A percentile compares a stretch with the other conserved stretches of the same genome.
Evolutionary conservation across 2,888 invertebrate genomes (phyloP).

Genomic region (Diaphora mendica): DNA sequence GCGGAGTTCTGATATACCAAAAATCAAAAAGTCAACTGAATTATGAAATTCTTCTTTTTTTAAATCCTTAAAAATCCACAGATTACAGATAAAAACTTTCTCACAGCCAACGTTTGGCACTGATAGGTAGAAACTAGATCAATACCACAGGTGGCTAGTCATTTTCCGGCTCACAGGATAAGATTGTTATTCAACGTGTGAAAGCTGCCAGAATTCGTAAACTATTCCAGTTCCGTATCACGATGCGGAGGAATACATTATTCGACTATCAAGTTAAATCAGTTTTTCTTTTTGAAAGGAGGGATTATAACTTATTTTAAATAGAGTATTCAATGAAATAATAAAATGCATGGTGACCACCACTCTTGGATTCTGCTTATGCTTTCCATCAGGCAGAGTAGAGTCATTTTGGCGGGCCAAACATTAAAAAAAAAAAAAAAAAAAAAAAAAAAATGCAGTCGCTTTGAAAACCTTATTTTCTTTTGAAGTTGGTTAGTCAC

Average conservation of each 20-base stretch:
- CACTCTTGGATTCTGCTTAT: too few relatives aligned
- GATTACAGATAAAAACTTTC: not conserved
- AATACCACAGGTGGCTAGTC: constrained; percentile 1
- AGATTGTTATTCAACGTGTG: not conserved
- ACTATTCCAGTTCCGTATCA: not conserved
- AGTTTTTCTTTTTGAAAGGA: not conserved
- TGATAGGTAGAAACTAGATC: not conserved
- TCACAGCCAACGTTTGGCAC: not conserved
- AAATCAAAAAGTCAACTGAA: too few relatives aligned
- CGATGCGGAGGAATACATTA: not conserved
- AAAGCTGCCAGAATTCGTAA: not conserved
- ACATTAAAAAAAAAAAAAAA: too few relatives aligned
- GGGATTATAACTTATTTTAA: not conserved
- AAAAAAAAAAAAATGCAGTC: too few relatives aligned
- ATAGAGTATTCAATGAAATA: not conserved
- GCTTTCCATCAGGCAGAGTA: too few relatives aligned
- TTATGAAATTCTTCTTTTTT: too few relatives aligned
- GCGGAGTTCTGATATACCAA: too few relatives aligned
- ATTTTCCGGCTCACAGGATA: not conserved
- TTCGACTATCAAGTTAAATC: not conserved
- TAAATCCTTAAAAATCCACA: too few relatives aligned
- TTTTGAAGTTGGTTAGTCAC: not conserved
- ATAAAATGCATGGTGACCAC: too few relatives aligned
- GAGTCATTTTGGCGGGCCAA: too few relatives aligned
- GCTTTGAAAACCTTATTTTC: not conserved